phyloP scores from a whole-genome alignment of 2,888 invertebrate species.

The Drosophila longiperda region DNA sequence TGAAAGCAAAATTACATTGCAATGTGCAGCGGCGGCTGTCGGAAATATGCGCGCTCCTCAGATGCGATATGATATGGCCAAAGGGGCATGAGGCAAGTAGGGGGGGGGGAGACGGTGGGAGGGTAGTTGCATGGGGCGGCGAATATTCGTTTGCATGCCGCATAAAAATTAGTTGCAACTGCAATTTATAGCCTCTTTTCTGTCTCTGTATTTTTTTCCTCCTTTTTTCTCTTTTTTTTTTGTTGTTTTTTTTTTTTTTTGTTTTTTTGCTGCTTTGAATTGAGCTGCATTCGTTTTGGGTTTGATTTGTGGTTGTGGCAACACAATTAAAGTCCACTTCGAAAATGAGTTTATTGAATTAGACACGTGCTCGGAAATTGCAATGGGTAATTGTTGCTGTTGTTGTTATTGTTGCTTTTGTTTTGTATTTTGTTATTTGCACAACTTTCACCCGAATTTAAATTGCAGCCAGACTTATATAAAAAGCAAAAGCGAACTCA shows the following conservation, averaged over 20 bases:
- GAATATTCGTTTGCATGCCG: constrained; percentile 71
- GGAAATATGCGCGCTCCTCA: constrained; percentile 70
- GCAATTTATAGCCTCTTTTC: constrained; percentile 61
- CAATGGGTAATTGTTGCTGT: constrained; percentile 46
- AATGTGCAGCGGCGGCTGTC: constrained; percentile 65
- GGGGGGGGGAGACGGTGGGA: background rate
- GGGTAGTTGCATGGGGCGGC: background rate
- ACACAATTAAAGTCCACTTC: constrained; percentile 64
- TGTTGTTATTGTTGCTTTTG: constrained; percentile 19
- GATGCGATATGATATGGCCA: constrained; percentile 77
- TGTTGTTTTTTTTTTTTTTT: constrained; percentile 29
- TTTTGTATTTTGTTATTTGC: constrained; percentile 1
- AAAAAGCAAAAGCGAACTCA: constrained; percentile 37
- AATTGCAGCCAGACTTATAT: constrained; percentile 2
- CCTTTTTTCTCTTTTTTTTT: constrained; percentile 26
- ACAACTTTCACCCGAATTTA: constrained; percentile 49
- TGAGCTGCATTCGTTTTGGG: constrained; percentile 60
- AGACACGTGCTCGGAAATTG: constrained; percentile 71
- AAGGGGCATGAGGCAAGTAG: constrained; percentile 12
- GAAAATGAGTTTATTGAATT: constrained; percentile 73
- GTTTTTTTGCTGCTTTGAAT: constrained; percentile 27
- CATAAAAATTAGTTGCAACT: constrained; percentile 77
- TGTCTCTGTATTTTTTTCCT: constrained; percentile 22
- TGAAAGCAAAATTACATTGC: constrained; percentile 81
- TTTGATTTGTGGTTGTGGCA: constrained; percentile 55